A percentile compares a stretch with the other conserved stretches of the same genome.
phyloP scores from a whole-genome alignment of 2,113 vertebrate species.

The Alces alces region DNA sequence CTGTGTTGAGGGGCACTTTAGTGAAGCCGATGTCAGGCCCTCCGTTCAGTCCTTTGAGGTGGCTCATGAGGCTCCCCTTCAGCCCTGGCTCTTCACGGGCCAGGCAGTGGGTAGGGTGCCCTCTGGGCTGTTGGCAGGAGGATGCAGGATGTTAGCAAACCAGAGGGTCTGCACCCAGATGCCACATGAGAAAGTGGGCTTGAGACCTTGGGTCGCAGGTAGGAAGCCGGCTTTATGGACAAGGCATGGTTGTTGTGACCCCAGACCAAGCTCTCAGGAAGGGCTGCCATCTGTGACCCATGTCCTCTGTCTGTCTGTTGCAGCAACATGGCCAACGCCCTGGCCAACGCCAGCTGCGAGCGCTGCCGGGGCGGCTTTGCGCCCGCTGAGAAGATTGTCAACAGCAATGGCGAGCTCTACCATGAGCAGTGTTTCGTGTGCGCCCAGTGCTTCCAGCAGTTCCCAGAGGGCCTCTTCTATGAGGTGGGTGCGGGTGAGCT shows the following conservation, averaged over 20 bases:
- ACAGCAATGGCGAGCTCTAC: constrained; percentile 97
- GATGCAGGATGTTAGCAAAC: not conserved
- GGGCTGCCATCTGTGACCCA: not conserved
- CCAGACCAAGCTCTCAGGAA: not conserved
- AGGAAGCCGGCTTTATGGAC: not conserved
- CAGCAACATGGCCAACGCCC: constrained; percentile 98
- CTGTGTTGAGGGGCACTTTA: not conserved
- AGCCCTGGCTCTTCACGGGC: not conserved
- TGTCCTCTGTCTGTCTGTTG: not conserved
- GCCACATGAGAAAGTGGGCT: not conserved
- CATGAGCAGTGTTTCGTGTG: constrained; percentile 98
- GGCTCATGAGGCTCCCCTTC: not conserved
- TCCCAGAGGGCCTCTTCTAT: constrained; percentile 96
- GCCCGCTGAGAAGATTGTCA: constrained; percentile 95
- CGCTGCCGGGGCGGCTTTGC: constrained; percentile 94
- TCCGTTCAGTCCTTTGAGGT: not conserved
- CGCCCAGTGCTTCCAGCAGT: constrained; percentile 98
- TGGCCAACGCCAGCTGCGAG: constrained; percentile 95
- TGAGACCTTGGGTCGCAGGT: not conserved
- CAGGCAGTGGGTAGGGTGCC: not conserved
- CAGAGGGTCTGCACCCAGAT: not conserved
- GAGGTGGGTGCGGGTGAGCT: constrained; percentile 83
- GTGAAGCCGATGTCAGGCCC: not conserved
- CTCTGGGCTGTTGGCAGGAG: not conserved
- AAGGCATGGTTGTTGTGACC: not conserved